phyloP scores from a whole-genome alignment of 2,797 vertebrate species.

The Microctenopoma lineatum region DNA sequence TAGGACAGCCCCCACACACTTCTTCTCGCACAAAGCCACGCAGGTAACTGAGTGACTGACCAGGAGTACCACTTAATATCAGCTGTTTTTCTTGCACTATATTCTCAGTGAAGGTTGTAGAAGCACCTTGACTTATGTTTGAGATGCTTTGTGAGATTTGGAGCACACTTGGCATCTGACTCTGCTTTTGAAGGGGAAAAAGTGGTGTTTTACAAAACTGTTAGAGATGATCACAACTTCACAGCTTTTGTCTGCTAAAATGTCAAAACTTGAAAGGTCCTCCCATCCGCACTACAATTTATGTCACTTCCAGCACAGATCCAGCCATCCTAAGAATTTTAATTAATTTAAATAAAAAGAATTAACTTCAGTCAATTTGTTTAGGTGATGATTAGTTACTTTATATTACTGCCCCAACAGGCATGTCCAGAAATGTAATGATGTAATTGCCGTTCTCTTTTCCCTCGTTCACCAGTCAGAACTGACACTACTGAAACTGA shows the following conservation, averaged over 20 bases:
- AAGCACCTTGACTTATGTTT: background rate
- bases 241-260: background rate
- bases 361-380: background rate
- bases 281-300: background rate
- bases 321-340: constrained; percentile 23
- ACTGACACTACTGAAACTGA: constrained; percentile 97
- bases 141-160: background rate
- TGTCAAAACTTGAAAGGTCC: constrained; percentile 1
- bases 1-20: constrained; percentile 86
- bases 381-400: constrained; percentile 6
- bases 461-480: constrained; percentile 86
- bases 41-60: constrained; percentile 83
- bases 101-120: background rate
- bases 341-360: too few relatives aligned
- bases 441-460: constrained; percentile 11
- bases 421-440: background rate
- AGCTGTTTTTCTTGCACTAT: background rate
- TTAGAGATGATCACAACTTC: background rate
- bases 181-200: background rate
- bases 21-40: constrained; percentile 90
- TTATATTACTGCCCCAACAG: background rate
- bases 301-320: constrained; percentile 9
- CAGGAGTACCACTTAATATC: background rate
- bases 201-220: background rate
- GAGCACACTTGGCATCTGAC: background rate